These are phyloP conservation scores for Bombus fervidus DNA, from an alignment of 1,140 invertebrate species.

Conservation along the genomic window DNA sequence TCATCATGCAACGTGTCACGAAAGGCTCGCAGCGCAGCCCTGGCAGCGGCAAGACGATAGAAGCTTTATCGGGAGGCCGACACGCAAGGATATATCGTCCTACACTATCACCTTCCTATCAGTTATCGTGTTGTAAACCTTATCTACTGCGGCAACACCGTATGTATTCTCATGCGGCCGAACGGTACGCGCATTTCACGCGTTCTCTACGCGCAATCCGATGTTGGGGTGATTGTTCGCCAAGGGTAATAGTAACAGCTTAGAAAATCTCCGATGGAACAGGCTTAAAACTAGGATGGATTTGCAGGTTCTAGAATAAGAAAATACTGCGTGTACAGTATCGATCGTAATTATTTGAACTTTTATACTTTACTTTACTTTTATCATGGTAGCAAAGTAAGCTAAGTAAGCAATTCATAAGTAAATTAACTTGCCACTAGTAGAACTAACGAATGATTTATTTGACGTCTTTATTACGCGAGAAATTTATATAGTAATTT, in stretches of 20 bases:
- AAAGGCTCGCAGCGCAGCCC: slow-evolving; percentile 6
- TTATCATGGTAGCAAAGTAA: neutral
- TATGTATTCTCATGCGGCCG: slow-evolving; percentile 21
- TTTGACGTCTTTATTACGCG: too few species aligned
- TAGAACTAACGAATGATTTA: too few species aligned
- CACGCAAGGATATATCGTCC: slow-evolving; percentile 56
- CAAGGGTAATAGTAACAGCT: neutral
- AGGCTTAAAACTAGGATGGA: neutral
- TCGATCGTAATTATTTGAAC: neutral
- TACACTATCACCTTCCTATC: slow-evolving; percentile 56
- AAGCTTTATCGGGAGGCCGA: slow-evolving; percentile 59
- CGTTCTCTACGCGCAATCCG: slow-evolving; percentile 6
- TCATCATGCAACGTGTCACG: slow-evolving; percentile 56
- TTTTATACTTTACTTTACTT: neutral
- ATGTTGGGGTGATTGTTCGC: neutral
- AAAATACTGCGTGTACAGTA: neutral
- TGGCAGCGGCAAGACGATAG: slow-evolving; percentile 63
- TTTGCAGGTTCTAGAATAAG: neutral
- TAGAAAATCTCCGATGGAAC: neutral
- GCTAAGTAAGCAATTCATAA: too few species aligned
- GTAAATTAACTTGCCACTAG: neutral
- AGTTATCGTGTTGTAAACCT: slow-evolving; percentile 70
- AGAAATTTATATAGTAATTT: neutral
- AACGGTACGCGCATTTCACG: slow-evolving; percentile 11
- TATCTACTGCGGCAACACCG: slow-evolving; percentile 55